Percentiles rank a stretch among this genome's conserved stretches.
phyloP scores from a whole-genome alignment of 2,888 invertebrate species.

The Acanthoscelides obtectus region DNA sequence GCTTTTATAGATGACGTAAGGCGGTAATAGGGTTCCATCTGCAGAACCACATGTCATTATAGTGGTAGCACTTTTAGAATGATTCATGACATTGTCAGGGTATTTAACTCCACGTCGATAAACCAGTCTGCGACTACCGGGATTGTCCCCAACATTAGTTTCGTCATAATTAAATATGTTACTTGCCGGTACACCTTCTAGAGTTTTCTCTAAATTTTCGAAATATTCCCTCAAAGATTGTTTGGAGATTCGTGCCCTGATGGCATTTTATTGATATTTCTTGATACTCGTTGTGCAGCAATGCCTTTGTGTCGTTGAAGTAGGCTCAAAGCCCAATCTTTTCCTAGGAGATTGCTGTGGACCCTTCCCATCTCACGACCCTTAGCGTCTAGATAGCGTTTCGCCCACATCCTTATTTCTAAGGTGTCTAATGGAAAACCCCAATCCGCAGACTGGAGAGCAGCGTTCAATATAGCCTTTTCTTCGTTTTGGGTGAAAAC shows the following conservation, averaged over 20 bases:
- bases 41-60: conserved; percentile 23
- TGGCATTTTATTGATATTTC: too few species aligned
- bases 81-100: conserved; percentile 21
- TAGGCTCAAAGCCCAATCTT: conserved; percentile 13
- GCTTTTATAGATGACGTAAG: conserved; percentile 24
- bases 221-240: background rate
- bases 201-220: background rate
- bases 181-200: background rate
- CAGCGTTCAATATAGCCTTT: conserved; percentile 4
- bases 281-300: background rate
- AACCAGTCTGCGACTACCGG: conserved; percentile 12
- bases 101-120: conserved; percentile 7
- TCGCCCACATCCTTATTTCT: background rate
- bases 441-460: conserved; percentile 4
- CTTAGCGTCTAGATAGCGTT: conserved; percentile 15
- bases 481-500: conserved; percentile 8
- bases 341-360: conserved; percentile 14
- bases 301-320: conserved; percentile 4
- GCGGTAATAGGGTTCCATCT: conserved; percentile 33
- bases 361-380: conserved; percentile 10
- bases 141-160: conserved; percentile 18
- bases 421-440: conserved; percentile 7
- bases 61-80: conserved; percentile 17
- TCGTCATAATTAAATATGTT: conserved; percentile 14
- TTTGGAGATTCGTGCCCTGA: too few species aligned